A percentile compares a stretch with the other conserved stretches of the same genome.
Evolutionary conservation across 2,888 invertebrate genomes (phyloP).

Genomic region (Sarcophaga rosellei): DNA sequence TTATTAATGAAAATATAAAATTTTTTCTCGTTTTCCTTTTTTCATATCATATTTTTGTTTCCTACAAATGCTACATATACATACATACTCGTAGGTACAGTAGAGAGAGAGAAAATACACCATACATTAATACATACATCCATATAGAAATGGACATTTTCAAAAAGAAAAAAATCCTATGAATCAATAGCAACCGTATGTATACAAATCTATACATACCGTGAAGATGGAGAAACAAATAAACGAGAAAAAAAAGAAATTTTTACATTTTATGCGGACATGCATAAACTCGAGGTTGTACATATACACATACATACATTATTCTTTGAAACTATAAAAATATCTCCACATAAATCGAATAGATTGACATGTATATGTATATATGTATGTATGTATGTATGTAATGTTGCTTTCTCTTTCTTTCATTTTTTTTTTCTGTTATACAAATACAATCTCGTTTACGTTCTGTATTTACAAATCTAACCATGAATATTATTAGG

Average conservation of each 20-base stretch:
- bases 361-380: background rate
- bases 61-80: background rate
- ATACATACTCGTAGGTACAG: background rate
- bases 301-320: background rate
- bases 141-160: background rate
- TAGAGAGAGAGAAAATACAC: background rate
- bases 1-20: constrained; percentile 63
- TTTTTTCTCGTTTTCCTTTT: background rate
- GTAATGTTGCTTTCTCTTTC: background rate
- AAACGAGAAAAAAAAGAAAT: background rate
- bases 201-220: background rate
- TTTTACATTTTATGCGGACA: background rate
- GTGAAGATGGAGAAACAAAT: background rate
- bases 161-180: background rate
- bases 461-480: background rate
- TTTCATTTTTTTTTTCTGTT: background rate
- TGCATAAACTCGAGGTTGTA: background rate
- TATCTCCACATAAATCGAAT: background rate
- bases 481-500: constrained; percentile 53
- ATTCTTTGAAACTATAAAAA: background rate
- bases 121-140: constrained; percentile 8
- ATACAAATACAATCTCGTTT: background rate
- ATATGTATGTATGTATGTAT: background rate
- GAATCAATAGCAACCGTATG: background rate
- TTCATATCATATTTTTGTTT: background rate